Base-by-base conservation (phyloP, 2,113 vertebrate genomes). In the Carassius auratus region DNA sequence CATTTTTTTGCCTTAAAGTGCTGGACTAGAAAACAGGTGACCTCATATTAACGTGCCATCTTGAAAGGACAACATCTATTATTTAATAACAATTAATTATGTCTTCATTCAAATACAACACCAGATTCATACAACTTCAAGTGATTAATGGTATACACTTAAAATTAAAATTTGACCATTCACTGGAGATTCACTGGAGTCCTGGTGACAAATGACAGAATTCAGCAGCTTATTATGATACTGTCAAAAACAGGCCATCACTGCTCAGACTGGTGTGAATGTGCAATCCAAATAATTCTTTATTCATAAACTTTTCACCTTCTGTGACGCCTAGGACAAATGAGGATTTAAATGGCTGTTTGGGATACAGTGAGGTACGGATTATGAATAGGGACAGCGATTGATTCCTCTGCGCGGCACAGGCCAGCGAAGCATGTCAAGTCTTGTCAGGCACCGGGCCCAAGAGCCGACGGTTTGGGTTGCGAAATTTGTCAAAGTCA, bases 321-420 rank as follows among this genome's bases (percentile, higher is more conserved):
- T 85, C 42, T 50, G 52, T 21, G 85, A 83, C 74, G 75, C 52
- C 50, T 21, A 84, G 71, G 78, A 89, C 78, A 89, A 89, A 89
- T 81, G 64, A 81, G 52, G 71, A 82, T 87, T 87, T 89, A 87
- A 87, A 89, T 83, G 83, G 78, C 88, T 89, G 88, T 81, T 78
- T 78, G 74, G 55, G 61, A 23, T 87, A 82, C 85, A 78, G 77
- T 89, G 89, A 89, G 74, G 87, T 89, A 86, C 88, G 87, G 89
- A 89, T 88, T 89, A 88, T 86, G 87, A 89, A 89, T 85, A 89
- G 89, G 85, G 89, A 89, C 85, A 86, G 79, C 87, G 83, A 89
- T 88, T 89, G 86, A 89, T 89, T 89, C 82, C 77, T 77, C 55
- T 30, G 79, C 50, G 81, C 73, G 10, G 26, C 69, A 38, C 62